Base-by-base conservation (phyloP, 2,113 vertebrate genomes). In the Nycticryphes semicollaris region DNA sequence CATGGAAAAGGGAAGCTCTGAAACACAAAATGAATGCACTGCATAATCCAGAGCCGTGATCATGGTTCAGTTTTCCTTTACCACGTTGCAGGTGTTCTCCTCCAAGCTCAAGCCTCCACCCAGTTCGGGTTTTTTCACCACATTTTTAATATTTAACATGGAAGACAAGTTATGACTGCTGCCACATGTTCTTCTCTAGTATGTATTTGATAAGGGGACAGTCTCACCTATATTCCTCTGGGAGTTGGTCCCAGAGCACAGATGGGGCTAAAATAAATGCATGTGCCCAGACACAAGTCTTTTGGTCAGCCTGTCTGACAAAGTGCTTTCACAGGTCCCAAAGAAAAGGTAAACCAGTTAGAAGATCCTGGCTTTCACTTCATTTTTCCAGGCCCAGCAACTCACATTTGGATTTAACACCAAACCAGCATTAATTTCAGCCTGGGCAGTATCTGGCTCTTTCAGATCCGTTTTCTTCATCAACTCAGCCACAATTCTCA, bases 221-320 rank as follows among this genome's bases (percentile, higher is more conserved):
- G 39, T 27, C 15, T 4, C 37, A 39, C 3, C 33, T 37, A 6
- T 0, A 67, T 33, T 7, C 43, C 57, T 59, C 51, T 41, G 30
- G 3, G 2, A 56, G 0, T 43, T 7, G 16, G 6, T 14, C 33
- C 23, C 39, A 75, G 25, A 76, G 31, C 28, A 85, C 12, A 47
- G 16, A n/a, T 5, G 35, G 6, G 10, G 20, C 21, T 68, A 30
- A 86, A 69, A 89, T 20, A 64, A 73, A 83, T 3, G 2, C 35
- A 47, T 0, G 1, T 4, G 12, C 5, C 3, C 10, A 66, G 21
- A 23, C 35, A 3, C 30, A 35, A 35, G 10, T 22, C 18, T 77
- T 35, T 48, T 1, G 3, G 16, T 53, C 30, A 66, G 28, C 0
- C 0, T 60, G 15, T 43, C 59, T 59, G 50, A 53, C 20, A 41